Base-by-base conservation (phyloP, 2,113 vertebrate species). In the Delphinapterus leucas region DNA sequence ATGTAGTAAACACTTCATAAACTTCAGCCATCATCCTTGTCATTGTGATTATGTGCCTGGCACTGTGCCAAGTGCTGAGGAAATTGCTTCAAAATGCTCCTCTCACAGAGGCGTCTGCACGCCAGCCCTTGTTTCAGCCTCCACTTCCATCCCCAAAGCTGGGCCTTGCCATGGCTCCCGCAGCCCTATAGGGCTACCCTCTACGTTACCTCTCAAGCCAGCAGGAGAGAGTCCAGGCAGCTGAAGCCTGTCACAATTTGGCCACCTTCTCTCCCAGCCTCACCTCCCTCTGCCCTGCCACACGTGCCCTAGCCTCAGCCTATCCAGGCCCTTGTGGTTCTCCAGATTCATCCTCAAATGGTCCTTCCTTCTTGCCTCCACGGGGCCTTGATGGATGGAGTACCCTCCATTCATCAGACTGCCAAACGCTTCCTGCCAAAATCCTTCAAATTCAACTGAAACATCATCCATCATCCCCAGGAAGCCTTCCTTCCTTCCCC, bases 1-100 rank as follows among this genome's bases (percentile, higher is more conserved):
- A 92, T 15, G 60, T 0, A 68, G 87, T 81, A 81, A 91, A 92
- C 79, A 92, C 79, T 49, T 21, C 70, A 11, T 41, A 88, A 41
- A 41, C 65, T 61, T 36, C 49, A 53, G 73, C 67, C 38, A 47
- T 84, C 61, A 68, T 88, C 41, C n/a, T 68, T 36, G 38, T 61
- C 41, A 44, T n/a, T 89, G 73, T 63, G 85, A 47, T 61, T 63
- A 31, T 80, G 82, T 55, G 58, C 89, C 68, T 95, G 98, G 92
- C 82, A 6, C 55, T 11, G 55, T 11, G 73, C 97, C 93, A 36
- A 14, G 5, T 12, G 9, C 44, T 26, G 85, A 93, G 92, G 92
- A 60, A 77, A 25, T 55, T 0, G n/a, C 33, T 68, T 81, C 53
- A 44, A 61, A 74, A 65, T 9, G 5, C 47, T 87, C 41, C 44